Evolutionary conservation across 2,113 vertebrate species (phyloP).

Genomic region (Ardeotis arabs): DNA sequence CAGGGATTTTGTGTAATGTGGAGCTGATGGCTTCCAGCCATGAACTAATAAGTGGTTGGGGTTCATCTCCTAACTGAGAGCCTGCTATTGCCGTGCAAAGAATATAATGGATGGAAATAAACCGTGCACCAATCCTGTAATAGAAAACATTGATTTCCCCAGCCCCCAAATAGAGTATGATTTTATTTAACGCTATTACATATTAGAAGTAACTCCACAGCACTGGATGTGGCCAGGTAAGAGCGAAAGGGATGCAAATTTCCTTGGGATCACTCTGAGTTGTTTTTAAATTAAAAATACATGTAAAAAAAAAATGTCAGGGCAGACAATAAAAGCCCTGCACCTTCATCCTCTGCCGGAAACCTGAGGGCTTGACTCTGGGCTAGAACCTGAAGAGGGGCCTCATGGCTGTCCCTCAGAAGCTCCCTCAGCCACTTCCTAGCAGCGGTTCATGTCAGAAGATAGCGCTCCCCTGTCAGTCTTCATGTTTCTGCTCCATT

Average conservation of each 20-base stretch:
- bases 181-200: not conserved
- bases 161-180: not conserved
- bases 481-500: not conserved
- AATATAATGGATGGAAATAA: conserved; percentile 34
- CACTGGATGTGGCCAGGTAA: not conserved
- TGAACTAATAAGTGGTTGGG: conserved; percentile 57
- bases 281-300: not conserved
- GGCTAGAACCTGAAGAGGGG: not conserved
- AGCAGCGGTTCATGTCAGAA: not conserved
- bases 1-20: conserved; percentile 25
- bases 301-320: not conserved
- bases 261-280: not conserved
- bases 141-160: conserved; percentile 21
- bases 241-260: not conserved
- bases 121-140: not conserved
- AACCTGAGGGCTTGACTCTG: not conserved
- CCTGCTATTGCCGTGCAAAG: not conserved
- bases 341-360: not conserved
- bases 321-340: not conserved
- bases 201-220: not conserved
- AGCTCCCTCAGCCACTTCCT: not conserved
- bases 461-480: not conserved
- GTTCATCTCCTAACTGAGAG: conserved; percentile 45
- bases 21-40: conserved; percentile 59
- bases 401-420: not conserved